Conservation (phyloP, 2,797 vertebrate genomes). For the Cuculus canorus region DNA sequence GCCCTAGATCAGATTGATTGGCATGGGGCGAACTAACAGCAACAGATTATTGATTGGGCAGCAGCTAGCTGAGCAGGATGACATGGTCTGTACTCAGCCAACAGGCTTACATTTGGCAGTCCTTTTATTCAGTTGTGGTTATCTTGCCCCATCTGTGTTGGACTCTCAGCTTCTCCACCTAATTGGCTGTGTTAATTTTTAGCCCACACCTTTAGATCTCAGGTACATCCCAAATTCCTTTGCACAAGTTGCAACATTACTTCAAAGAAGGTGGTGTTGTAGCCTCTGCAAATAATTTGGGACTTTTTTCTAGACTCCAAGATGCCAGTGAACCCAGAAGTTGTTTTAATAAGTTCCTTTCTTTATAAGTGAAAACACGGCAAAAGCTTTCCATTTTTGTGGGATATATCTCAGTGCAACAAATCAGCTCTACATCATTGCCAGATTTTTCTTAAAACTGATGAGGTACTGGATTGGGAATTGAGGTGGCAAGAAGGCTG, state of each 20-base stretch:
- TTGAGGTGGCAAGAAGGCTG: neutral
- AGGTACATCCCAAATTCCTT: conserved; percentile 63
- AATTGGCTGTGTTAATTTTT: conserved; percentile 68
- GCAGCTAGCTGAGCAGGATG: conserved; percentile 14
- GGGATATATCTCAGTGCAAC: neutral
- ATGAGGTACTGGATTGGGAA: neutral
- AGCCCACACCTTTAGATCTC: conserved; percentile 58
- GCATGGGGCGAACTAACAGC: conserved; percentile 4
- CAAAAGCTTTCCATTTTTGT: conserved; percentile 31
- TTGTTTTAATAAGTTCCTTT: conserved; percentile 38
- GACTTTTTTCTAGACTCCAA: conserved; percentile 41
- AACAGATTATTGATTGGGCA: conserved; percentile 54
- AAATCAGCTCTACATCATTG: neutral
- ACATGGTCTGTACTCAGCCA: conserved; percentile 4
- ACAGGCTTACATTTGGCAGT: conserved; percentile 37
- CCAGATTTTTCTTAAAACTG: conserved; percentile 19
- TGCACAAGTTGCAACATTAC: conserved; percentile 61
- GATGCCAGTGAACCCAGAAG: conserved; percentile 37
- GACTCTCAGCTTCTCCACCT: conserved; percentile 51
- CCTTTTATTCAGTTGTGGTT: conserved; percentile 51
- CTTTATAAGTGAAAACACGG: neutral
- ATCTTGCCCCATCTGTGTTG: conserved; percentile 48
- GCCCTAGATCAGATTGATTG: conserved; percentile 17
- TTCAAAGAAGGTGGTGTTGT: conserved; percentile 65
- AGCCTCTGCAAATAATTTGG: conserved; percentile 49